These are phyloP conservation scores for Pediacus dermestoides DNA, from an alignment of 2,888 invertebrate species.

Conservation along the genomic window DNA sequence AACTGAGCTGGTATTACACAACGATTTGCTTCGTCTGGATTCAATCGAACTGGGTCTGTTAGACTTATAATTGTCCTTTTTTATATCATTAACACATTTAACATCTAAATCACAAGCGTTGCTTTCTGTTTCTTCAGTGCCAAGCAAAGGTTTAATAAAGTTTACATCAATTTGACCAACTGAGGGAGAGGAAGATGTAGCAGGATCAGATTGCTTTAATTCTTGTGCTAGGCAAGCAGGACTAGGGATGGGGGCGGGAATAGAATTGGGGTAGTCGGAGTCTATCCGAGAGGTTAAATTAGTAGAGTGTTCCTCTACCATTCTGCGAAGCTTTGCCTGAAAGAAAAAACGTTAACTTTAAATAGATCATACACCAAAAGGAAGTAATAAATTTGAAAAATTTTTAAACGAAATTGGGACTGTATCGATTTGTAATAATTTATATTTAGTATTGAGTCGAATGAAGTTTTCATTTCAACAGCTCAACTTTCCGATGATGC, in stretches of 20 bases:
- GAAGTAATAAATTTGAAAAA: too few relatives aligned
- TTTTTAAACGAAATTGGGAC: too few relatives aligned
- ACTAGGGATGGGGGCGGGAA: slow-evolving; percentile 37
- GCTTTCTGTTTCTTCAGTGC: slow-evolving; percentile 29
- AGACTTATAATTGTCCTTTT: slow-evolving; percentile 32
- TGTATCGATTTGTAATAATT: too few relatives aligned
- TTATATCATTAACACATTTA: slow-evolving; percentile 25
- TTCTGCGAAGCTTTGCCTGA: slow-evolving; percentile 59
- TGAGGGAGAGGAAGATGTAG: slow-evolving; percentile 34
- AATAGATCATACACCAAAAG: too few relatives aligned
- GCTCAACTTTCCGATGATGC: too few relatives aligned
- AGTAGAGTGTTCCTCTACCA: slow-evolving; percentile 79
- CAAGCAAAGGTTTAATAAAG: slow-evolving; percentile 27
- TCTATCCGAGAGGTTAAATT: slow-evolving; percentile 47
- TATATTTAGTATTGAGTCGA: too few relatives aligned
- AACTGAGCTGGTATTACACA: slow-evolving; percentile 39
- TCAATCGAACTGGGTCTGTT: slow-evolving; percentile 37
- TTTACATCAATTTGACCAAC: slow-evolving; percentile 22
- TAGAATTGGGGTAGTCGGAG: slow-evolving; percentile 43
- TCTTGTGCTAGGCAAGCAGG: slow-evolving; percentile 35
- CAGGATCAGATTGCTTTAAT: slow-evolving; percentile 17
- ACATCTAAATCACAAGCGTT: slow-evolving; percentile 32
- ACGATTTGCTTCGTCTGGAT: slow-evolving; percentile 39
- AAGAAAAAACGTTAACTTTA: too few relatives aligned
- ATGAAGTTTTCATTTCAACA: too few relatives aligned